Conservation (phyloP, 2,113 vertebrate genomes). For the Hemicordylus capensis region DNA sequence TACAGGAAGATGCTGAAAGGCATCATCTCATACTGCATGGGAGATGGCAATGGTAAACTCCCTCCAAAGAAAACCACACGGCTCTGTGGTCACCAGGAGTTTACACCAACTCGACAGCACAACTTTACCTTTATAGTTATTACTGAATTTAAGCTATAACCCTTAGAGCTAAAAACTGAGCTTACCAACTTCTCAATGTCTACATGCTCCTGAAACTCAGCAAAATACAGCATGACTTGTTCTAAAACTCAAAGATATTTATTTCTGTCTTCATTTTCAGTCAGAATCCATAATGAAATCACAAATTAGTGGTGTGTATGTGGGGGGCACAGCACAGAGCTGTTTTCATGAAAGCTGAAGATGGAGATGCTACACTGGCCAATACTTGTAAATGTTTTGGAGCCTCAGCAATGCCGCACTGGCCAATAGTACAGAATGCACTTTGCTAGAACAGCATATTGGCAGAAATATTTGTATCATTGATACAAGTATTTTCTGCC, state of each 20-base stretch:
- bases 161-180: neutral
- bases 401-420: too few relatives aligned
- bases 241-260: slow-evolving; percentile 14
- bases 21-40: too few relatives aligned
- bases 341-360: neutral
- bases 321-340: neutral
- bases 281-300: slow-evolving; percentile 9
- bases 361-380: neutral
- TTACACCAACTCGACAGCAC: too few relatives aligned
- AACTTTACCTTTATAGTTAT: too few relatives aligned
- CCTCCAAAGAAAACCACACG: too few relatives aligned
- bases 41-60: too few relatives aligned
- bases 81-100: too few relatives aligned
- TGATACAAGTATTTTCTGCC: neutral
- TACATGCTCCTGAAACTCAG: rapidly evolving
- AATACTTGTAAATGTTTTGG: too few relatives aligned
- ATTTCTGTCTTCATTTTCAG: slow-evolving; percentile 2
- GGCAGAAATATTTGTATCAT: slow-evolving; percentile 20
- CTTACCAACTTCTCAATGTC: neutral
- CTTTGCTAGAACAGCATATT: neutral
- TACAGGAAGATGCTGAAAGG: too few relatives aligned
- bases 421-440: neutral
- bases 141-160: neutral
- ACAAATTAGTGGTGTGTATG: neutral
- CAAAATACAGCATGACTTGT: neutral